Conservation (phyloP, 1,140 invertebrate genomes). For the Xylocopa sonorina region DNA sequence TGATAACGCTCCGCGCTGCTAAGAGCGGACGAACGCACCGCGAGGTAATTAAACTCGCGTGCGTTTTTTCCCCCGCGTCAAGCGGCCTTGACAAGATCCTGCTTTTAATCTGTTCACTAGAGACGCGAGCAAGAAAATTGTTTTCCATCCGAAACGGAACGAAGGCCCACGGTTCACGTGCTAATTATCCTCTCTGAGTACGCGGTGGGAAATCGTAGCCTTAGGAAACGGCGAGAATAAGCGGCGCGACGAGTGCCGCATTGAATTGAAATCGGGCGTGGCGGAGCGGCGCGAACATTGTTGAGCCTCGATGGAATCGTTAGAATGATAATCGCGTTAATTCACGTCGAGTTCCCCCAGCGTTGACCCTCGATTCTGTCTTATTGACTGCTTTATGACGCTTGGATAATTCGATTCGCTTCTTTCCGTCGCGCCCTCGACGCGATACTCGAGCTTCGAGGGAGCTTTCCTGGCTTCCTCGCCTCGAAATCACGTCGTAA, state of each 20-base stretch:
- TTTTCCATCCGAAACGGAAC: not conserved
- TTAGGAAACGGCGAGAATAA: conserved; percentile 19
- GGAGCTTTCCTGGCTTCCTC: too few species aligned
- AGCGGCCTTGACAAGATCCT: not conserved
- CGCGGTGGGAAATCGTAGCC: conserved; percentile 9
- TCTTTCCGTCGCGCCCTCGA: too few species aligned
- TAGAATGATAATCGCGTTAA: not conserved
- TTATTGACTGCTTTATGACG: not conserved
- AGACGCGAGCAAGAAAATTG: conserved; percentile 26
- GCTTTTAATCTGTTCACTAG: conserved; percentile 16
- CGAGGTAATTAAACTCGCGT: not conserved
- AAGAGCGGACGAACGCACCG: not conserved
- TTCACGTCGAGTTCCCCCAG: not conserved
- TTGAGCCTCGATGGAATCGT: not conserved
- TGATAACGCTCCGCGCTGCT: not conserved
- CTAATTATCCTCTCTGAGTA: conserved; percentile 32
- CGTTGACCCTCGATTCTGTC: not conserved
- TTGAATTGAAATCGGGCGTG: conserved; percentile 18
- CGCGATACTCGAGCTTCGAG: too few species aligned
- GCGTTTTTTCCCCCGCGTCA: not conserved
- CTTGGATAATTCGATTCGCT: not conserved
- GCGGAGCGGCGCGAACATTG: conserved; percentile 11
- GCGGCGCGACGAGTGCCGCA: conserved; percentile 14
- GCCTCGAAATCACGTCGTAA: too few species aligned
- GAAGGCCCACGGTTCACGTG: not conserved